Percentiles rank a stretch among this genome's conserved stretches.
Evolutionary conservation across 1,140 invertebrate genomes (phyloP).

Genomic region (Archegozetes longisetosus): DNA sequence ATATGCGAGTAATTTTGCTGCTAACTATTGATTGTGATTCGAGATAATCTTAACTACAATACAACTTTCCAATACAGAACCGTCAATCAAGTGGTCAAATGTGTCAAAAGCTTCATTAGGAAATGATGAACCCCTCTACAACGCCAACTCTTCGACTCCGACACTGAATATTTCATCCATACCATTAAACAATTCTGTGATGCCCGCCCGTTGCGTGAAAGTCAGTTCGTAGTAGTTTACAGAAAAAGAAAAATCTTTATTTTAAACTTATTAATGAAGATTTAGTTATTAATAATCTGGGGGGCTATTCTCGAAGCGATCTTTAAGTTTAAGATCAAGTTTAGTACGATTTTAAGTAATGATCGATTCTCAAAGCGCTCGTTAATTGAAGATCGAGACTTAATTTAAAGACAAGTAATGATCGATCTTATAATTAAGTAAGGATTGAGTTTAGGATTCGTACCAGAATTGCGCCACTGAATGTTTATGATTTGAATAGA

Average conservation of each 20-base stretch:
- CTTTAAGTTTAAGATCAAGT: background rate
- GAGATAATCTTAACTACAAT: background rate
- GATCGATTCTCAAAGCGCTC: too few species aligned
- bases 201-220: background rate
- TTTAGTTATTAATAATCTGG: background rate
- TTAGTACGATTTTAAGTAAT: too few species aligned
- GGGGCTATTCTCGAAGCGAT: background rate
- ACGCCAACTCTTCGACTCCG: slow-evolving; percentile 22
- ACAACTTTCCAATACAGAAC: too few species aligned
- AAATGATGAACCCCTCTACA: slow-evolving; percentile 24
- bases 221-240: too few species aligned
- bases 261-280: too few species aligned
- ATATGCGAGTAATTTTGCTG: slow-evolving; percentile 21
- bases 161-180: slow-evolving; percentile 19
- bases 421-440: too few species aligned
- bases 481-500: background rate
- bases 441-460: too few species aligned
- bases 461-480: too few species aligned
- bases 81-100: slow-evolving; percentile 19
- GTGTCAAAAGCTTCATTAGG: slow-evolving; percentile 21
- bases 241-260: too few species aligned
- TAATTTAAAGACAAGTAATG: too few species aligned
- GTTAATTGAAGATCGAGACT: too few species aligned
- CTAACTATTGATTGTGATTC: background rate
- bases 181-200: slow-evolving; percentile 22